Base-by-base conservation (phyloP, 2,888 invertebrate species). In the Xestia xanthographa region DNA sequence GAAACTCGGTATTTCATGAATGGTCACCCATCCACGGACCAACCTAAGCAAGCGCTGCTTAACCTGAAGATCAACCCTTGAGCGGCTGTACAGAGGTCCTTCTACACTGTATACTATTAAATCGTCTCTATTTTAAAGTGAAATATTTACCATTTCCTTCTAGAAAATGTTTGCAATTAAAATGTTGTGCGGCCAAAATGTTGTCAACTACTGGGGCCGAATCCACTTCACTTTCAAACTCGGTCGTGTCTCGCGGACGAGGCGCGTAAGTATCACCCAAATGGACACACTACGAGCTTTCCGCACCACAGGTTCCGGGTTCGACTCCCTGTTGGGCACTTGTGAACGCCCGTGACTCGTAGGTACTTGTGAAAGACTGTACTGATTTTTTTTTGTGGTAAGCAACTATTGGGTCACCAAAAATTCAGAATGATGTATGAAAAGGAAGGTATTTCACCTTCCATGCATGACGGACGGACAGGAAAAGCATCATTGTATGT, bases 161-260 rank as follows among this genome's bases (percentile, higher is more conserved):
- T 45, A n/a, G 14, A 72, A 50, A 0, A 45, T 20, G 0, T 9
- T 60, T 34, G 4, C 9, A 20, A 34, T 34, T 20, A 26, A 20
- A 34, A 26, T 22, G n/a, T 26, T 22, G 8, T 69, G 20, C 38
- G 6, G 1, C 74, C 87, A 89, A 90, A 92, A 88, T 81, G 93
- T 94, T 92, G 77, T 0, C 20, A 5, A 73, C 81, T 58, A 4
- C 92, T 89, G 83, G 71, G 83, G 85, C 80, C 84, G 85, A 89
- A 86, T 89, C 90, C 92, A 92, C 92, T 93, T 93, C 94, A 93
- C 94, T 94, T 94, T 94, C 94, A 91, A 93, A 93, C 92, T 89
- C 93, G 93, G 93, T 92, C 92, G 92, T 86, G 84, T 83, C 79
- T 88, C 85, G 89, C 88, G 89, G 90, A 85, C 89, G 86, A 87